These are phyloP conservation scores for Nymphalis io DNA, from an alignment of 1,140 invertebrate genomes.

Conservation along the genomic window DNA sequence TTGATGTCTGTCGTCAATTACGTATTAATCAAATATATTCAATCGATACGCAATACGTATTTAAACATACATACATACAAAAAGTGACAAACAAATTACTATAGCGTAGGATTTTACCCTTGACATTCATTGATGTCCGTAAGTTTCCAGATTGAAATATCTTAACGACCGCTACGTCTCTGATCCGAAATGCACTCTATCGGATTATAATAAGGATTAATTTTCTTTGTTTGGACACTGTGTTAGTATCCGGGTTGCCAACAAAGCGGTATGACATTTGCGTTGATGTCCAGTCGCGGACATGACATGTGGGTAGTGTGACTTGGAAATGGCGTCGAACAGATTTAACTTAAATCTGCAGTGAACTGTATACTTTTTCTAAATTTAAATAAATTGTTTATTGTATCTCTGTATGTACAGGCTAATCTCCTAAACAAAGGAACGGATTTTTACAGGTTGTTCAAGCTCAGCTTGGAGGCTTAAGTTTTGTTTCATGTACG, in stretches of 20 bases:
- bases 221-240: not conserved
- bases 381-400: too few relatives aligned
- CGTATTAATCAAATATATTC: slow-evolving; percentile 3
- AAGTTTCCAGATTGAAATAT: slow-evolving; percentile 19
- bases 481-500: too few relatives aligned
- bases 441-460: too few relatives aligned
- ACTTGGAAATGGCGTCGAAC: not conserved
- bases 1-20: not conserved
- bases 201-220: not conserved
- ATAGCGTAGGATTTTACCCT: slow-evolving; percentile 42
- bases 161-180: slow-evolving; percentile 12
- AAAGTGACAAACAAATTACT: slow-evolving; percentile 32
- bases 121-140: slow-evolving; percentile 56
- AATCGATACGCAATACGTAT: not conserved
- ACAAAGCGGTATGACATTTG: slow-evolving; percentile 47
- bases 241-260: slow-evolving; percentile 41
- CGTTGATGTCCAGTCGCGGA: slow-evolving; percentile 36
- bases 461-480: too few relatives aligned
- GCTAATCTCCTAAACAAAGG: too few relatives aligned
- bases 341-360: not conserved
- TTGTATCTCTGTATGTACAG: too few relatives aligned
- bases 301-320: slow-evolving; percentile 9
- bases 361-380: not conserved
- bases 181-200: slow-evolving; percentile 19
- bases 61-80: slow-evolving; percentile 19